Percentiles rank a stretch among this genome's conserved stretches.
phyloP scores from a whole-genome alignment of 2,113 vertebrate species.

The Bufo bufo region DNA sequence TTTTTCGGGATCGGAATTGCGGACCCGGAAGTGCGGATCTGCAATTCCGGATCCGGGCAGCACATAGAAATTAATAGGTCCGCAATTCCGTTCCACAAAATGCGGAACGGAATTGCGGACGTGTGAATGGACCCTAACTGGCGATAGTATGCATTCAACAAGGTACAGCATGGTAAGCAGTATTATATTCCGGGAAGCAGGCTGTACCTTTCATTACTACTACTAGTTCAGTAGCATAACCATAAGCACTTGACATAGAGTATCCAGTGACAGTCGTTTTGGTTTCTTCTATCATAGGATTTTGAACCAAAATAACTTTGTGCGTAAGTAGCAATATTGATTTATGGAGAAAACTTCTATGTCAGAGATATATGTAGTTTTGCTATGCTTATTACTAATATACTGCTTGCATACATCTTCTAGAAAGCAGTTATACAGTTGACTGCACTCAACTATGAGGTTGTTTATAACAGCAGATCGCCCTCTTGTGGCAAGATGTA shows the following conservation, averaged over 20 bases:
- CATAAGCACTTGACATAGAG: not conserved
- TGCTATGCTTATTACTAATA: not conserved
- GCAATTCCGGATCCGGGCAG: too few species aligned
- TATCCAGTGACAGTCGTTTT: not conserved
- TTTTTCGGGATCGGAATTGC: too few species aligned
- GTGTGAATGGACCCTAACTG: too few species aligned
- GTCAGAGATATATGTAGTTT: not conserved
- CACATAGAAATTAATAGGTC: too few species aligned
- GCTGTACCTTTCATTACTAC: not conserved
- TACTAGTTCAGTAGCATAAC: not conserved
- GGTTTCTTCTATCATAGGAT: not conserved
- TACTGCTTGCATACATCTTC: not conserved
- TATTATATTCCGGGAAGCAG: not conserved
- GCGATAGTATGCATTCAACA: too few species aligned
- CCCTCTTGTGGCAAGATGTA: not conserved
- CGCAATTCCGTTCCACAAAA: too few species aligned
- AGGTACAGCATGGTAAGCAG: not conserved
- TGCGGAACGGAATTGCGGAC: too few species aligned
- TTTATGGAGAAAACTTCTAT: not conserved
- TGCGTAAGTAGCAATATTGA: not conserved
- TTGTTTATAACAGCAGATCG: not conserved
- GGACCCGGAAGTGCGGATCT: too few species aligned
- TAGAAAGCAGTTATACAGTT: not conserved
- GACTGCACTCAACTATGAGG: not conserved
- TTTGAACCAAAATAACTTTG: not conserved